Base-by-base conservation (phyloP, 2,888 invertebrate species). In the Drosophila histrio region DNA sequence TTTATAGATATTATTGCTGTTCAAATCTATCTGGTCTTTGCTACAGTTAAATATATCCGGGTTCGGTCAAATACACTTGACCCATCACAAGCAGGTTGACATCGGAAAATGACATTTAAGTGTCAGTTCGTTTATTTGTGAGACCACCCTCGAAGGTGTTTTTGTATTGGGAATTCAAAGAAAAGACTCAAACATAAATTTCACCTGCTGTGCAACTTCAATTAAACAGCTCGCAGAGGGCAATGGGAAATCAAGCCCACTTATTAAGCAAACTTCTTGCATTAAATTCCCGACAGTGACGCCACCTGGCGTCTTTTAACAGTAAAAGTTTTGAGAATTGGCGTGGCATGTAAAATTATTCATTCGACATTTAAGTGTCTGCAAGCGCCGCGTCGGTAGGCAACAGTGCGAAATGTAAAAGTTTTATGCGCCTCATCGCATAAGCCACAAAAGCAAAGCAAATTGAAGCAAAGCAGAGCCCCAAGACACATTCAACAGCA, bases 281-380 rank as follows among this genome's bases (percentile, higher is more conserved):
- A 72, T 68, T 52, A 74, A 74, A 69, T 44, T 54, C 36, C 69
- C 47, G 50, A 8, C 59, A 39, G 39, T 46, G 53, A 11, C 58
- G 65, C 57, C 68, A 53, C 61, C 54, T 58, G 50, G 15, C 38
- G 21, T 38, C n/a, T n/a, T 30, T 30, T 22, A 21, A 57, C 61
- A 62, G 68, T 69, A 71, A 87, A 81, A 85, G 70, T 77, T 82
- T 77, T 60, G 43, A 39, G 60, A 47, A 61, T 67, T 56, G 43
- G 49, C 43, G 71, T 68, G 86, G 70, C 88, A 63, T 61, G 64
- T 65, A 77, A 83, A 88, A 88, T 84, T 86, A 88, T 84, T 84
- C 88, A 84, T 88, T 86, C 80, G 75, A 73, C 72, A 72, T 77
- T 84, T 86, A 83, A 79, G 86, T 84, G 77, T 86, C 78, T 77